Base-by-base conservation (phyloP, 1,140 invertebrate species). In the Vanessa atalanta region DNA sequence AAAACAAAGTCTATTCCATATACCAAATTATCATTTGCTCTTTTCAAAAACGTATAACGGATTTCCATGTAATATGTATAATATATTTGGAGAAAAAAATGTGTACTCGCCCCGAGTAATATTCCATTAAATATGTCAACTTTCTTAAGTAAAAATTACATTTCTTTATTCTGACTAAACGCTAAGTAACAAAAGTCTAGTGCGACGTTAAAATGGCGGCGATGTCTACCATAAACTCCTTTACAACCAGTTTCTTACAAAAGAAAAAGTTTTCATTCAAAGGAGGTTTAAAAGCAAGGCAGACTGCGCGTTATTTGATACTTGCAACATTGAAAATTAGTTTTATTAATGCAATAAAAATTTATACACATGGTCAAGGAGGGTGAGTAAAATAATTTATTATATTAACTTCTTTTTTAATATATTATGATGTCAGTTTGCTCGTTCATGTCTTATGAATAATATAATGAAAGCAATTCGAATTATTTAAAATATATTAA, bases 251-350 rank as follows among this genome's bases (percentile, higher is more conserved):
- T 61, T 61, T 37, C 26, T 61, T 37, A 61, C 57, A 61, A 61
- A 61, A 61, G 57, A 61, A 61, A 23, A 37, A 61, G 57, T 61
- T 61, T 61, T 61, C 57, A 61, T 61, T 61, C 57, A 61, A 61
- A 61, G 57, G 26, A 61, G 26, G 20, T 61, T 61, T n/a, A 61
- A 61, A 61, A 61, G 57, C 57, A 16, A 61, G 13, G 26, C 57
- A 57, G 57, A 15, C 57, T 37, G 53, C 53, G 53, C 57, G 57
- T 61, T 61, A 61, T 61, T 61, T 61, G 57, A 61, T 61, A 61
- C 57, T 61, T 14, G 57, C 57, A 37, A 61, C 57, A 37, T 61
- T 37, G 12, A 61, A 61, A 61, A 31, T 61, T 31, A 11, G 57
- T 61, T 37, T 57, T 61, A 37, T 61, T 61, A 57, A 57, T 57